phyloP scores from a whole-genome alignment of 30 jellyfish, hydroid and myxozoan species.

The Morbakka virulenta region DNA sequence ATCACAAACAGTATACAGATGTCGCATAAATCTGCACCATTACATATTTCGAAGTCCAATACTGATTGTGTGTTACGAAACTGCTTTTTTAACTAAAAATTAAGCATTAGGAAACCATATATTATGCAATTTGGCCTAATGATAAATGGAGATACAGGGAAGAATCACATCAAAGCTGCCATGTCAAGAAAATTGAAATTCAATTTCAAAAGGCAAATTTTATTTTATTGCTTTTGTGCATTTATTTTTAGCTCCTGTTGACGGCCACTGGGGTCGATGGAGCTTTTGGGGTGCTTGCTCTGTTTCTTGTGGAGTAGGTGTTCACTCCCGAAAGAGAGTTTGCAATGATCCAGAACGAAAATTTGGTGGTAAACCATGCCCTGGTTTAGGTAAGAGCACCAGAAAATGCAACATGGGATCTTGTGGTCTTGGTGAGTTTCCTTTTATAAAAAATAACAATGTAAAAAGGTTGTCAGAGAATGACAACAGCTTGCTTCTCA shows the following conservation, averaged over 20 bases:
- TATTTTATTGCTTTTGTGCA: background rate
- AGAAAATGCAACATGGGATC: constrained; percentile 39
- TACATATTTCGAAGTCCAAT: no score
- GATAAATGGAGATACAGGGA: no score
- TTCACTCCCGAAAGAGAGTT: constrained; percentile 18
- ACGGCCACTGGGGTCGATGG: constrained; percentile 84
- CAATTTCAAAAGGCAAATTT: background rate
- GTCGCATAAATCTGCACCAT: no score
- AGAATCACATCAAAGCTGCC: background rate
- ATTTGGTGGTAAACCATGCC: constrained; percentile 55
- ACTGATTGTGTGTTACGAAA: no score
- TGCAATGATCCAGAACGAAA: constrained; percentile 72
- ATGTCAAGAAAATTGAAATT: background rate
- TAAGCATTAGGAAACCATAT: no score
- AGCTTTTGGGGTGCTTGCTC: constrained; percentile 64
- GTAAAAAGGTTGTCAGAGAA: no score
- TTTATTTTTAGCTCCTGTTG: constrained; percentile 54
- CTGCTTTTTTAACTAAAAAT: no score
- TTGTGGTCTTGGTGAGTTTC: constrained; percentile 52
- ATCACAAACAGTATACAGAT: no score
- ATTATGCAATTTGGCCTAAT: no score
- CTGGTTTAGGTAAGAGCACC: constrained; percentile 3
- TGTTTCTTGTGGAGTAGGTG: constrained; percentile 51
- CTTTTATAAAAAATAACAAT: no score
- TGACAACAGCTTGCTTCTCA: background rate